A percentile compares a stretch with the other conserved stretches of the same genome.
phyloP scores from a whole-genome alignment of 2,888 invertebrate species.

The Amorpha juglandis region DNA sequence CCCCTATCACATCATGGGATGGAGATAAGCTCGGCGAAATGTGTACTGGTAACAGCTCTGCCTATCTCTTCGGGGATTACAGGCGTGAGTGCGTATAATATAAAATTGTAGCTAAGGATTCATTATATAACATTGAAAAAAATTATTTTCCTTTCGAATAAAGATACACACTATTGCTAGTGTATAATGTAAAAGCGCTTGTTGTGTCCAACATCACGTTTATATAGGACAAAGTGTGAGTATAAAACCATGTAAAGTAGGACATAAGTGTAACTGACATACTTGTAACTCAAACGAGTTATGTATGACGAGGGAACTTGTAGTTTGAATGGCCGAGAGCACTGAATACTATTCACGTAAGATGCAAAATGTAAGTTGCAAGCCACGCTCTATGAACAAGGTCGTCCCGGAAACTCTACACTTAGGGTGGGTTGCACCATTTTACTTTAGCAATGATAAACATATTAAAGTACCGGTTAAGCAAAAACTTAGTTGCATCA shows the following conservation, averaged over 20 bases:
- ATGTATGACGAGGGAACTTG: conserved; percentile 6
- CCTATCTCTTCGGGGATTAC: too few relatives aligned
- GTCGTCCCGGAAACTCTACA: conserved; percentile 21
- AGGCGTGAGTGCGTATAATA: too few relatives aligned
- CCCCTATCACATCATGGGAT: too few relatives aligned
- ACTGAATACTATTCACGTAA: neutral
- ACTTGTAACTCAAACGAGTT: conserved; percentile 19
- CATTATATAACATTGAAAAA: too few relatives aligned
- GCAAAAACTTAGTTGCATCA: too few relatives aligned
- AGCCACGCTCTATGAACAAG: conserved; percentile 1
- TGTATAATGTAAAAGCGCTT: neutral
- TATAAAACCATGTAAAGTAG: conserved; percentile 16
- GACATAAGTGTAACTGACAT: conserved; percentile 9
- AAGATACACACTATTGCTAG: neutral
- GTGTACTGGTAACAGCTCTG: too few relatives aligned
- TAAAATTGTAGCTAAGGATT: too few relatives aligned
- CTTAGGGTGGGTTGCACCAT: too few relatives aligned
- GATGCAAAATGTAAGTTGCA: conserved; percentile 24
- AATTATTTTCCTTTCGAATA: too few relatives aligned
- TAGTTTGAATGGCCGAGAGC: conserved; percentile 1
- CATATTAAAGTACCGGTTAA: too few relatives aligned
- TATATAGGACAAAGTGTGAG: conserved; percentile 7
- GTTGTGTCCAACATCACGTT: neutral
- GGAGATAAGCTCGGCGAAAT: too few relatives aligned
- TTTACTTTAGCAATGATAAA: too few relatives aligned